These are phyloP conservation scores for Tachysurus fulvidraco DNA, from an alignment of 2,113 vertebrate species.

Conservation along the genomic window DNA sequence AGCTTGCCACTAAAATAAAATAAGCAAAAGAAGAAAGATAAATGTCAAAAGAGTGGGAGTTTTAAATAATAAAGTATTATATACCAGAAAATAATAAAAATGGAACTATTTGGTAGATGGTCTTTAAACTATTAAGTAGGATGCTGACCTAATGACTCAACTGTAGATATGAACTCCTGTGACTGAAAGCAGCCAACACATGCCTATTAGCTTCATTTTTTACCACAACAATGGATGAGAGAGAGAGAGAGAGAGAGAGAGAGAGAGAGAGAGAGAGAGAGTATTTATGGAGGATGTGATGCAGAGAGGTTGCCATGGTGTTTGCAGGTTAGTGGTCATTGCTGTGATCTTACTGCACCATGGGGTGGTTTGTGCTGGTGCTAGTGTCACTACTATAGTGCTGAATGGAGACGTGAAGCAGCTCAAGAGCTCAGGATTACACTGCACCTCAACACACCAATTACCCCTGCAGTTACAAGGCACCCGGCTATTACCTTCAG, in stretches of 20 bases:
- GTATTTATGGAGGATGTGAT: background rate
- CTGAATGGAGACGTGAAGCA: constrained; percentile 21
- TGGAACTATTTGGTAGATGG: background rate
- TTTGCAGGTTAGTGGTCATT: constrained; percentile 1
- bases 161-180: background rate
- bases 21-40: background rate
- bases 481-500: constrained; percentile 29
- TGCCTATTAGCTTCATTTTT: background rate
- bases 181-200: background rate
- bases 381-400: constrained; percentile 62
- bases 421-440: constrained; percentile 34
- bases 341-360: constrained; percentile 43
- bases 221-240: background rate
- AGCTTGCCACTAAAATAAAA: background rate
- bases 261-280: no score
- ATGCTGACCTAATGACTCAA: background rate
- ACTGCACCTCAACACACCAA: constrained; percentile 50
- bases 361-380: constrained; percentile 9
- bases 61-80: background rate
- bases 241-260: background rate
- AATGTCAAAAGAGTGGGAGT: background rate
- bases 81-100: background rate
- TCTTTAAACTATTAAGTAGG: background rate
- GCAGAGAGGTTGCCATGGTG: background rate
- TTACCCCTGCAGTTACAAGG: constrained; percentile 60